Evolutionary conservation across 2,113 vertebrate genomes (phyloP).

Genomic region (Sprattus sprattus): DNA sequence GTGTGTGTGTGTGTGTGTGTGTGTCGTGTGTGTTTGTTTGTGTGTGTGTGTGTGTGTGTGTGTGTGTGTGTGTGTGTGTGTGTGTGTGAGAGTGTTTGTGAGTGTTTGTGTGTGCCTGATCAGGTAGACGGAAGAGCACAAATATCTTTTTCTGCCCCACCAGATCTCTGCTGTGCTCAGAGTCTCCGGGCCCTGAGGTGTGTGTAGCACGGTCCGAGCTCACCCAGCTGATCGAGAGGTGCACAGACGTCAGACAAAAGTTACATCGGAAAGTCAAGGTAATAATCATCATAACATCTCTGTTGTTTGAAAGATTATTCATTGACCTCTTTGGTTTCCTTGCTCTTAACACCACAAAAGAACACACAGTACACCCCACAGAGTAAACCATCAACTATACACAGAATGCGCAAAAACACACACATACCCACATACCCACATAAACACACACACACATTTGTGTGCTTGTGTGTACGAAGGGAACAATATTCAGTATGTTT

Average conservation of each 20-base stretch:
- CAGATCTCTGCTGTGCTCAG: constrained; percentile 52
- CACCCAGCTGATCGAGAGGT: constrained; percentile 50
- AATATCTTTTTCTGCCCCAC: constrained; percentile 1
- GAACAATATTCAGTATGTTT: too few relatives aligned
- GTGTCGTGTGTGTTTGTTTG: constrained; percentile 13
- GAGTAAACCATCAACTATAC: too few relatives aligned
- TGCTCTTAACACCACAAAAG: too few relatives aligned
- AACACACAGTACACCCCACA: too few relatives aligned
- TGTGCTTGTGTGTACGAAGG: too few relatives aligned
- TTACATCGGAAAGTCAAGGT: constrained; percentile 55
- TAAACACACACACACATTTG: too few relatives aligned
- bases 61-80: neutral
- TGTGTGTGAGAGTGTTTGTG: neutral
- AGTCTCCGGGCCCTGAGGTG: constrained; percentile 44
- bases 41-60: constrained; percentile 23
- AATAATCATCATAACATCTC: constrained; percentile 9
- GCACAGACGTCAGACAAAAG: constrained; percentile 49
- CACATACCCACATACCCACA: too few relatives aligned
- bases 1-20: neutral
- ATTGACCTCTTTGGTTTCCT: too few relatives aligned
- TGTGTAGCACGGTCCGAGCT: constrained; percentile 41
- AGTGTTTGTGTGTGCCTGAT: constrained; percentile 27
- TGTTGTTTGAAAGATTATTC: neutral
- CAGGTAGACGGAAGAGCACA: neutral
- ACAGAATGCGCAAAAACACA: too few relatives aligned